Conservation (phyloP, 2,113 vertebrate species). For the Podarcis cretensis region DNA sequence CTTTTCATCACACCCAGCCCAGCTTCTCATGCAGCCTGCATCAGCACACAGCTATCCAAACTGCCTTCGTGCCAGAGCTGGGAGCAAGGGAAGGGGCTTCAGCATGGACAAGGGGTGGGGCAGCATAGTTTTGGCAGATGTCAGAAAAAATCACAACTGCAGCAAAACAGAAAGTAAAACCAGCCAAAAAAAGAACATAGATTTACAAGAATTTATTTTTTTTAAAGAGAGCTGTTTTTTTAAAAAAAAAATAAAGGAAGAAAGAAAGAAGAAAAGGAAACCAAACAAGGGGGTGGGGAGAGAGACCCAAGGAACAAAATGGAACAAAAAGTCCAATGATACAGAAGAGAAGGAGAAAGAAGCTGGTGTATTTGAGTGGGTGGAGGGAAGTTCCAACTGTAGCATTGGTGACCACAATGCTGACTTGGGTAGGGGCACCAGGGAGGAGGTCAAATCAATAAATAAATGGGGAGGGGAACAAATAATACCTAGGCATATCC, state of each 20-base stretch:
- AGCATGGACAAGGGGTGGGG: conserved; percentile 49
- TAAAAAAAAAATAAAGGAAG: not conserved
- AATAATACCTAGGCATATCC: conserved; percentile 99
- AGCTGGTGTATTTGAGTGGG: conserved; percentile 22
- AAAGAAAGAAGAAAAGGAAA: conserved; percentile 8
- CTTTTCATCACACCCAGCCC: conserved; percentile 34
- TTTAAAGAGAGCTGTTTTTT: conserved; percentile 1
- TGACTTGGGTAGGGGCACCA: conserved; percentile 35
- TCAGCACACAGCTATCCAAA: conserved; percentile 11
- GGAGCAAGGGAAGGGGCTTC: not conserved
- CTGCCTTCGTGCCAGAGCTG: not conserved
- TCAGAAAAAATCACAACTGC: conserved; percentile 52
- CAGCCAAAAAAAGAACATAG: conserved; percentile 20
- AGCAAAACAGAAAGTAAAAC: conserved; percentile 51
- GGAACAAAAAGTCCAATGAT: conserved; percentile 45
- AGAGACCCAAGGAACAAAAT: conserved; percentile 32
- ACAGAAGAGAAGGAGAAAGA: conserved; percentile 34
- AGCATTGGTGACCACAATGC: conserved; percentile 56
- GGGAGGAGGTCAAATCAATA: conserved; percentile 38
- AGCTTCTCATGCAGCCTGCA: conserved; percentile 74
- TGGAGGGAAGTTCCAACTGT: conserved; percentile 20
- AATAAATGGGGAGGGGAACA: conserved; percentile 68
- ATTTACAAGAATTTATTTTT: not conserved
- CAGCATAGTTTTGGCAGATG: conserved; percentile 49
- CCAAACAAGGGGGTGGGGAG: conserved; percentile 18